Conservation (phyloP, 2,113 vertebrate genomes). For the Mixornis gularis region DNA sequence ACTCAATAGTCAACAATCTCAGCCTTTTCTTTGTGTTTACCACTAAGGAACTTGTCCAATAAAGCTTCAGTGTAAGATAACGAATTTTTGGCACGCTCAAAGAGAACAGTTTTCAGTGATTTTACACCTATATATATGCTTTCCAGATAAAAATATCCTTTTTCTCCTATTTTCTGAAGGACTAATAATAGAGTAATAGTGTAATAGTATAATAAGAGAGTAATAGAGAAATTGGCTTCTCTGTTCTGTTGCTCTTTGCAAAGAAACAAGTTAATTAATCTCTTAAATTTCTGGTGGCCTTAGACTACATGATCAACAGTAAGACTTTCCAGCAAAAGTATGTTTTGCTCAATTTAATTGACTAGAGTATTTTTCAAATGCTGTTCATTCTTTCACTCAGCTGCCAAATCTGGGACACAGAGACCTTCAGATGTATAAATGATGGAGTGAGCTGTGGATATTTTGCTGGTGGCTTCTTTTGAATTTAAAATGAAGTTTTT, state of each 20-base stretch:
- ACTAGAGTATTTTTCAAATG: not conserved
- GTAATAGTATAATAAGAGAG: rapidly evolving
- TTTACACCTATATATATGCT: not conserved
- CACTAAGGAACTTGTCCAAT: not conserved
- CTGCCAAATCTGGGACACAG: not conserved
- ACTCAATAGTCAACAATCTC: not conserved
- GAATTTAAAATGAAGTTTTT: not conserved
- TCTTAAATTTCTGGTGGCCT: not conserved
- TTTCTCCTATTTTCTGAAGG: not conserved
- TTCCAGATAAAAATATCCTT: not conserved
- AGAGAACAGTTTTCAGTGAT: not conserved
- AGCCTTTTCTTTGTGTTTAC: not conserved
- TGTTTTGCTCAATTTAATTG: not conserved
- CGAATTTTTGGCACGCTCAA: not conserved
- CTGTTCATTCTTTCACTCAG: not conserved
- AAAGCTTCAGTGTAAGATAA: not conserved
- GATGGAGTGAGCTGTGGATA: not conserved
- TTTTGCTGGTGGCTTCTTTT: not conserved
- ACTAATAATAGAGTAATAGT: rapidly evolving
- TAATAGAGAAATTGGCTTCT: not conserved
- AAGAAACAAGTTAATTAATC: not conserved
- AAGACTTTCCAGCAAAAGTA: not conserved
- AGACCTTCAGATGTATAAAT: not conserved
- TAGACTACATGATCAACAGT: not conserved
- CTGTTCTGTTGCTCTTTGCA: not conserved